Evolutionary conservation across 1,140 invertebrate genomes (phyloP).

Genomic region (Drosophila suzukii): DNA sequence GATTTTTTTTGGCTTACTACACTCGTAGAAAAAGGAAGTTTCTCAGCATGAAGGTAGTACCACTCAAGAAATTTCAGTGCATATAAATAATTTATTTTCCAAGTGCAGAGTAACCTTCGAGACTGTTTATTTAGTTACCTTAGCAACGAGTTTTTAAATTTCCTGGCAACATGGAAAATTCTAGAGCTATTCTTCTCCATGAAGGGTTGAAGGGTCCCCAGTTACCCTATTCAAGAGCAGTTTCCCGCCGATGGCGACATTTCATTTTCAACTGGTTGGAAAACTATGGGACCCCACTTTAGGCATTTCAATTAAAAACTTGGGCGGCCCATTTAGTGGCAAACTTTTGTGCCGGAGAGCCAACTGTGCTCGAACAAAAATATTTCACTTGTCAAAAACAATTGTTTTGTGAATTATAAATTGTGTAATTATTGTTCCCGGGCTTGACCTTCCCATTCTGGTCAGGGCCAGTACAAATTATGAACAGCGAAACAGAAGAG

Average conservation of each 20-base stretch:
- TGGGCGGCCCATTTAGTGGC: slow-evolving; percentile 49
- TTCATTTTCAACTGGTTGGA: slow-evolving; percentile 42
- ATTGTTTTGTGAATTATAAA: slow-evolving; percentile 75
- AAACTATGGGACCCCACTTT: slow-evolving; percentile 37
- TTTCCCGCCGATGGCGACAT: slow-evolving; percentile 25
- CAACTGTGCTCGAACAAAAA: slow-evolving; percentile 37
- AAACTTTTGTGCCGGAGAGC: slow-evolving; percentile 46
- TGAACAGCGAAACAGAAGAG: slow-evolving; percentile 27
- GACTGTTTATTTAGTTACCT: slow-evolving; percentile 36
- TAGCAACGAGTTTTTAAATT: slow-evolving; percentile 12
- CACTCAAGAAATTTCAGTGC: background rate
- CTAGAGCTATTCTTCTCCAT: slow-evolving; percentile 7
- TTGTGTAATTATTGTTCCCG: slow-evolving; percentile 70
- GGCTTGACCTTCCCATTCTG: slow-evolving; percentile 60
- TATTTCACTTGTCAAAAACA: slow-evolving; percentile 75
- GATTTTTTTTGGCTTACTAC: slow-evolving; percentile 10
- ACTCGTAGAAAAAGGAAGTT: background rate
- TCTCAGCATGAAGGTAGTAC: background rate
- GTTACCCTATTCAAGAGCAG: slow-evolving; percentile 28
- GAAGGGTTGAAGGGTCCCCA: slow-evolving; percentile 6
- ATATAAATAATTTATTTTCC: background rate
- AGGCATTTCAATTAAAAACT: slow-evolving; percentile 75
- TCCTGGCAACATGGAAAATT: slow-evolving; percentile 24
- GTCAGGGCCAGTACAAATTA: slow-evolving; percentile 47
- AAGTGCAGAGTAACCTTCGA: slow-evolving; percentile 6